Percentiles rank a stretch among this genome's conserved stretches.
These are phyloP conservation scores for Nothoprocta perdicaria DNA, from an alignment of 2,113 vertebrate species.

Conservation along the genomic window DNA sequence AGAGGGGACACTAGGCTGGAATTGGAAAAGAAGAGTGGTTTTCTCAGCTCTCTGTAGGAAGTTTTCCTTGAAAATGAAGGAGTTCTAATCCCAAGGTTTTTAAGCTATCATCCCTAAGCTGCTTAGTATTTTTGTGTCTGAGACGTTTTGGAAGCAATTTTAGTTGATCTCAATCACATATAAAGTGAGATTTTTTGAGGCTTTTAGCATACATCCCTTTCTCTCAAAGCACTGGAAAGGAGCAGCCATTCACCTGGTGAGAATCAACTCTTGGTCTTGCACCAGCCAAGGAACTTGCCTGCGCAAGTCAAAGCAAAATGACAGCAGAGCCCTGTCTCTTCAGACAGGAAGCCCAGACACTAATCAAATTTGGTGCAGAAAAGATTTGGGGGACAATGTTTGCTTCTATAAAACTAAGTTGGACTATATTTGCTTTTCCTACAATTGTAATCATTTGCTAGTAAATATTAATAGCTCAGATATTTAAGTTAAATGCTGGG, in stretches of 20 bases:
- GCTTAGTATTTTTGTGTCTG: background rate
- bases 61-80: background rate
- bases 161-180: background rate
- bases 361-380: background rate
- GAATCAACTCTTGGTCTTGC: background rate
- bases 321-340: background rate
- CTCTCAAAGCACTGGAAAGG: background rate
- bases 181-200: background rate
- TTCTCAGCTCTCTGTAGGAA: background rate
- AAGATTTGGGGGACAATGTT: background rate
- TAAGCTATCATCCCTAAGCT: background rate
- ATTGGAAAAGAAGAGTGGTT: background rate
- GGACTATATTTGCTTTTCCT: constrained; percentile 10
- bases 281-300: background rate
- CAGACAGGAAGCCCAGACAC: background rate
- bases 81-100: background rate
- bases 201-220: background rate
- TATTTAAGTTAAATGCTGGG: constrained; percentile 14
- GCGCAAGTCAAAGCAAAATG: no score
- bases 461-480: background rate
- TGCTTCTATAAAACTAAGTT: background rate
- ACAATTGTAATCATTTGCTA: background rate
- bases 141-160: background rate
- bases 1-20: background rate
- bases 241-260: rapidly evolving